Base-by-base conservation (phyloP, 2,797 vertebrate species). In the Microctenopoma stevenorrisi region DNA sequence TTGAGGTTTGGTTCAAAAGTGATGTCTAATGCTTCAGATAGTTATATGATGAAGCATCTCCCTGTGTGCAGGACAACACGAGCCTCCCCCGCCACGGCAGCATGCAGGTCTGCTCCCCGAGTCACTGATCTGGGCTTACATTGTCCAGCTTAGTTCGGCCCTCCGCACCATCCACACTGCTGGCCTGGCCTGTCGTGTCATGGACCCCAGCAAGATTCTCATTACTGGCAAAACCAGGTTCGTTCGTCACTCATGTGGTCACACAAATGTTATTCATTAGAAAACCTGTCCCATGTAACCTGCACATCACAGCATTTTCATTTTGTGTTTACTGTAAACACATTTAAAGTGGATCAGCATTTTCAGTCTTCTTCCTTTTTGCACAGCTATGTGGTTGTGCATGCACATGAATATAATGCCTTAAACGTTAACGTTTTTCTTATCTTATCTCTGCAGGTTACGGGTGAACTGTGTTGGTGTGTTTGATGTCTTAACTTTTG, bases 141-240 rank as follows among this genome's bases (percentile, higher is more conserved):
- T 99, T 2, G 98, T 99, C 72, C 98, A 99, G 80, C 94, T 99
- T 26, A 99, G 97, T 84, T 99, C 98, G 3, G 98, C 98, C 0
- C 84, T 99, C 74, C 94, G 98, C 47, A 98, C 96, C 86, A 96
- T 98, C 88, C 98, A 99, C 85, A 99, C 98, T 1, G 98, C 97
- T 7, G 98, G 98, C 57, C 91, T 99, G 77, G 98, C 97, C 0
- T 99, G 98, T 90, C 95, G 98, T 50, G 97, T 99, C 72, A 98
- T 99, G 98, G 97, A 99, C 90, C 98, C 98, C 88, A 98, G 96
- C 62, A 99, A 99, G 92, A 99, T 99, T 94, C 94, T 99, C 74
- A 97, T 99, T 84, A 98, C 97, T 40, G 97, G 98, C 85, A 99
- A 99, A 92, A 99, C 98, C 64, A 97, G 98, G 97, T 18, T 4